Conservation (phyloP, 92 coral and sea anemone genomes). For the Siderastrea siderea region DNA sequence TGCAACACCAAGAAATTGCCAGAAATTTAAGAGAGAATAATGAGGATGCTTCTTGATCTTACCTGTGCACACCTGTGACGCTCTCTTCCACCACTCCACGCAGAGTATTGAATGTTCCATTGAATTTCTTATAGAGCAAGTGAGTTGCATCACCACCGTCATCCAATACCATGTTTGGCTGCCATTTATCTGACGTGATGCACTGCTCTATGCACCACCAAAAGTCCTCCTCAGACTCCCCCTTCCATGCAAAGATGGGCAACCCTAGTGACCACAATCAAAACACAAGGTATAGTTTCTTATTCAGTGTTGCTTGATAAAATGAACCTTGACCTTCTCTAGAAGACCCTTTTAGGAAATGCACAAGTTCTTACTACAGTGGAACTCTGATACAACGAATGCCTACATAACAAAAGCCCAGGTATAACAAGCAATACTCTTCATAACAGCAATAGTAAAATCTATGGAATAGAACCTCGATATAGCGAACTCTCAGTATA, state of each 20-base stretch:
- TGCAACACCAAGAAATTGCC: too few species aligned
- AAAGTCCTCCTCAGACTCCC: slow-evolving; percentile 98
- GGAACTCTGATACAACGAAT: too few species aligned
- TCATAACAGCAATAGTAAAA: too few species aligned
- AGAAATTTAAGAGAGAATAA: too few species aligned
- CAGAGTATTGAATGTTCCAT: slow-evolving; percentile 96
- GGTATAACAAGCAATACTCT: too few species aligned
- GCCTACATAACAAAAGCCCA: too few species aligned
- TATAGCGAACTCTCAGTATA: too few species aligned
- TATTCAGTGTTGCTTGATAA: background rate
- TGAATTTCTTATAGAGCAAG: slow-evolving; percentile 98
- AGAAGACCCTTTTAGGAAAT: too few species aligned
- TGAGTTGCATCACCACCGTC: slow-evolving; percentile 99
- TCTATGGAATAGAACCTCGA: too few species aligned
- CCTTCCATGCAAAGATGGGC: slow-evolving; percentile 99
- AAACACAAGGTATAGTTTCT: background rate
- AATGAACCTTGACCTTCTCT: too few species aligned
- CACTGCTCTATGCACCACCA: slow-evolving; percentile 99
- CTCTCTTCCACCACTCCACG: slow-evolving; percentile 99
- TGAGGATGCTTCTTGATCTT: background rate
- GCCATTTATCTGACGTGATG: slow-evolving; percentile 93
- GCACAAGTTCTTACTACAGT: too few species aligned
- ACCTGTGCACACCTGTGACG: slow-evolving; percentile 99
- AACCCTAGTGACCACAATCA: slow-evolving; percentile 60
- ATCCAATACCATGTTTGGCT: slow-evolving; percentile 97